A percentile compares a stretch with the other conserved stretches of the same genome.
phyloP scores from a whole-genome alignment of 2,113 vertebrate genomes.

The Ramphastos sulfuratus region DNA sequence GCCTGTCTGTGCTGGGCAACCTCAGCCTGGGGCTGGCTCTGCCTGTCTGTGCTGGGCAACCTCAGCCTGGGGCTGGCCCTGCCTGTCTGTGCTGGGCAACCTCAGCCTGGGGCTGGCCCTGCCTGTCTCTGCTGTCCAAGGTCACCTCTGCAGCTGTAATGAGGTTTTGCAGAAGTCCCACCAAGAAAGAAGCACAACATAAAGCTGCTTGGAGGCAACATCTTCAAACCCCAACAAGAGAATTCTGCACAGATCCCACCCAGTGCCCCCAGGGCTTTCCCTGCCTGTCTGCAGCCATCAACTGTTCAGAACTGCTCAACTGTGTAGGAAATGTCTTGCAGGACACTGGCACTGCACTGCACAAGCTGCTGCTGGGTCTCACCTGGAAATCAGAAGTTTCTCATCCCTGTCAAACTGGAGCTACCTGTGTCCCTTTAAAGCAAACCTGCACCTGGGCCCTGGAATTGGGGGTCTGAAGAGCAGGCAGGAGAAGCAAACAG shows the following conservation, averaged over 20 bases:
- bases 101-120: too few species aligned
- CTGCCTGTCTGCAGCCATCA: too few species aligned
- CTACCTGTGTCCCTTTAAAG: rapidly evolving
- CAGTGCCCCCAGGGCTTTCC: too few species aligned
- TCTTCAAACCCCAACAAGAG: rapidly evolving
- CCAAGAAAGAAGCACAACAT: neutral
- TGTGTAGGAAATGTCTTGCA: neutral
- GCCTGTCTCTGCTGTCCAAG: too few species aligned
- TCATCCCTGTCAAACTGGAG: neutral
- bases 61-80: too few species aligned
- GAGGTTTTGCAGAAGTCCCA: neutral
- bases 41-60: too few species aligned
- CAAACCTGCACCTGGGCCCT: neutral
- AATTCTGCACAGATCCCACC: neutral
- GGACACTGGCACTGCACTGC: neutral
- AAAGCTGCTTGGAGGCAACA: neutral
- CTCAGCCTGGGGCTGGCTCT: too few species aligned
- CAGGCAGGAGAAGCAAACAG: neutral
- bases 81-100: too few species aligned
- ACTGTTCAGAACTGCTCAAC: neutral
- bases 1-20: too few species aligned
- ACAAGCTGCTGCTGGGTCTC: neutral
- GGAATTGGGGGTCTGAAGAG: rapidly evolving
- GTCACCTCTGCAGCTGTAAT: neutral
- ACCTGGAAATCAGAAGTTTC: neutral